phyloP scores from a whole-genome alignment of 2,113 vertebrate genomes.

The Rattus rattus region DNA sequence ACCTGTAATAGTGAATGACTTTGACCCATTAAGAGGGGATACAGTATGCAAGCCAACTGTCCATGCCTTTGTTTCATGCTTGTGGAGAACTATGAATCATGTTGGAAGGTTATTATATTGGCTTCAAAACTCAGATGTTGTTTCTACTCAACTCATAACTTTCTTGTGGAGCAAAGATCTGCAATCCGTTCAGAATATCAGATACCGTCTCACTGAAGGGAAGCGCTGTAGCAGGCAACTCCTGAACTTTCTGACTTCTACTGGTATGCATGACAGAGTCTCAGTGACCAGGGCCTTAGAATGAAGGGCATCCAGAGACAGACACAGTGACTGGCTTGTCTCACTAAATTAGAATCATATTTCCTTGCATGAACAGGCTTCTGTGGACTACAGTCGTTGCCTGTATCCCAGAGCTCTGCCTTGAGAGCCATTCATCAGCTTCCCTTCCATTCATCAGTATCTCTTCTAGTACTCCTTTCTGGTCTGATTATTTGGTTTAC shows the following conservation, averaged over 20 bases:
- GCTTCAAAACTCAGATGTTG: background rate
- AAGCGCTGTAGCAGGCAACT: background rate
- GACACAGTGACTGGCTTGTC: background rate
- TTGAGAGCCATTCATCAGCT: background rate
- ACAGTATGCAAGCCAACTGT: background rate
- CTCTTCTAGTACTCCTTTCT: background rate
- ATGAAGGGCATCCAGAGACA: background rate
- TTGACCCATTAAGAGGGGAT: background rate
- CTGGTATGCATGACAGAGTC: background rate
- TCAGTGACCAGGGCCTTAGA: background rate
- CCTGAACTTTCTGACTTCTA: background rate
- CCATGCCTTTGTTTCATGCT: no score
- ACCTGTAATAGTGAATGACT: background rate
- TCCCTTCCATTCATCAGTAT: no score
- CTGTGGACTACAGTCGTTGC: background rate
- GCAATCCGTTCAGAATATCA: background rate
- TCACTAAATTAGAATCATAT: background rate
- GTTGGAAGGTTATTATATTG: background rate
- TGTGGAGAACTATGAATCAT: background rate
- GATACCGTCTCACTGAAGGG: background rate
- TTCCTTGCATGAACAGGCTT: background rate
- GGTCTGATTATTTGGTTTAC: background rate
- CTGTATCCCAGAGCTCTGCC: background rate
- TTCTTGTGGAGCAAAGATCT: background rate
- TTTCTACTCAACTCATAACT: background rate